phyloP scores from a whole-genome alignment of 2,113 vertebrate genomes.

The Prinia subflava region DNA sequence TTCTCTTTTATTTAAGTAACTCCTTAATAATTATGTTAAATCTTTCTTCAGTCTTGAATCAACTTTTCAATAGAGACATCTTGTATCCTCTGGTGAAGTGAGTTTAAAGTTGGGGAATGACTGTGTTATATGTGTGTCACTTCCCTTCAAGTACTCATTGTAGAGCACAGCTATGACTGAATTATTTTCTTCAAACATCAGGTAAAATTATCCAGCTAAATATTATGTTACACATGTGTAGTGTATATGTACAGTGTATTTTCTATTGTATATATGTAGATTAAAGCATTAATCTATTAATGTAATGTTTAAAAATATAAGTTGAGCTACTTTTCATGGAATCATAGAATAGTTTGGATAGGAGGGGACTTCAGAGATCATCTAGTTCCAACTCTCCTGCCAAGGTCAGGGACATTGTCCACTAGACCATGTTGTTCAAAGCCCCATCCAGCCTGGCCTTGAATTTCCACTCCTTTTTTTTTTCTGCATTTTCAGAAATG shows the following conservation, averaged over 20 bases:
- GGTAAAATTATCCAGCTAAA: not conserved
- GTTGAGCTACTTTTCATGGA: not conserved
- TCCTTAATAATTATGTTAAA: not conserved
- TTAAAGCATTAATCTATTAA: not conserved
- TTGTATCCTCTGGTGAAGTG: not conserved
- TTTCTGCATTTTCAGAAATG: not conserved
- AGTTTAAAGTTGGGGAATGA: not conserved
- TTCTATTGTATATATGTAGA: not conserved
- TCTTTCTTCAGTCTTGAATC: not conserved
- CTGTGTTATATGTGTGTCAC: not conserved
- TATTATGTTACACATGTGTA: not conserved
- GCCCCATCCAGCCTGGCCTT: not conserved
- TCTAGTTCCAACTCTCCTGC: not conserved
- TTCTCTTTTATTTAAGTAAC: conserved; percentile 17
- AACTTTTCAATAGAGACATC: not conserved
- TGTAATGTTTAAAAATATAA: not conserved
- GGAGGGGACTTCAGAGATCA: not conserved
- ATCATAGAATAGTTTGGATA: not conserved
- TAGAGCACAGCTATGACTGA: not conserved
- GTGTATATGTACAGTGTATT: not conserved
- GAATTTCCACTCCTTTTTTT: not conserved
- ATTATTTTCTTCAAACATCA: not conserved
- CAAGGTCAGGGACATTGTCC: too few relatives aligned
- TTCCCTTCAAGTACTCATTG: not conserved
- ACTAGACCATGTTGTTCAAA: not conserved